These are phyloP conservation scores for Brachionus rubens DNA, from an alignment of 1,140 invertebrate species.

Conservation along the genomic window DNA sequence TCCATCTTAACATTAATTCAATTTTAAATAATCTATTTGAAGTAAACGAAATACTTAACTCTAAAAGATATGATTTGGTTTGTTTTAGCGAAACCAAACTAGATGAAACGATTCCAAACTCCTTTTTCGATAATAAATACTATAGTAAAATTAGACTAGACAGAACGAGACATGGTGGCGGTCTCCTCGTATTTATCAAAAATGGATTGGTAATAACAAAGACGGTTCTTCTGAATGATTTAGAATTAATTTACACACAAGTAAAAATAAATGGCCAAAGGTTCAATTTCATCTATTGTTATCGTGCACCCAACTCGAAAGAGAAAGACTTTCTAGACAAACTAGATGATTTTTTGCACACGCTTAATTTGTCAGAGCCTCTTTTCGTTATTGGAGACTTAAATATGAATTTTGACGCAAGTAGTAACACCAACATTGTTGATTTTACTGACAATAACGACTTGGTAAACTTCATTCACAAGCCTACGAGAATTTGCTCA, in stretches of 20 bases:
- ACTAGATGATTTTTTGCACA: not conserved
- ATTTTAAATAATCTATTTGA: not conserved
- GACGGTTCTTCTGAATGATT: not conserved
- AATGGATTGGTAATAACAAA: not conserved
- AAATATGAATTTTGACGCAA: slow-evolving; percentile 1
- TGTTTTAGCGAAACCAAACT: slow-evolving; percentile 7
- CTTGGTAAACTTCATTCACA: too few species aligned
- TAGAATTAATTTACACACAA: slow-evolving; percentile 7
- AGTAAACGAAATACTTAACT: slow-evolving; percentile 16
- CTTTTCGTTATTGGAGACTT: not conserved
- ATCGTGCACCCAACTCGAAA: not conserved
- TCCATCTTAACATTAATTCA: not conserved
- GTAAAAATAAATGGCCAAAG: not conserved
- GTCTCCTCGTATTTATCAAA: slow-evolving; percentile 1
- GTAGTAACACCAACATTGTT: not conserved
- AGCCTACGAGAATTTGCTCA: not conserved
- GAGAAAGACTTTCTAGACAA: slow-evolving; percentile 4
- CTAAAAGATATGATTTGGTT: not conserved
- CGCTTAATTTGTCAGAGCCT: not conserved
- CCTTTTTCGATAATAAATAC: not conserved
- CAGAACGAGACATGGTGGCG: slow-evolving; percentile 8
- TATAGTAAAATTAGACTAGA: slow-evolving; percentile 3
- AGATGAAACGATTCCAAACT: slow-evolving; percentile 5
- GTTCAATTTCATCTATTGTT: not conserved
- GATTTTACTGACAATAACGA: not conserved